Base-by-base conservation (phyloP, 2,888 invertebrate genomes). In the Caenorhabditis virilis region DNA sequence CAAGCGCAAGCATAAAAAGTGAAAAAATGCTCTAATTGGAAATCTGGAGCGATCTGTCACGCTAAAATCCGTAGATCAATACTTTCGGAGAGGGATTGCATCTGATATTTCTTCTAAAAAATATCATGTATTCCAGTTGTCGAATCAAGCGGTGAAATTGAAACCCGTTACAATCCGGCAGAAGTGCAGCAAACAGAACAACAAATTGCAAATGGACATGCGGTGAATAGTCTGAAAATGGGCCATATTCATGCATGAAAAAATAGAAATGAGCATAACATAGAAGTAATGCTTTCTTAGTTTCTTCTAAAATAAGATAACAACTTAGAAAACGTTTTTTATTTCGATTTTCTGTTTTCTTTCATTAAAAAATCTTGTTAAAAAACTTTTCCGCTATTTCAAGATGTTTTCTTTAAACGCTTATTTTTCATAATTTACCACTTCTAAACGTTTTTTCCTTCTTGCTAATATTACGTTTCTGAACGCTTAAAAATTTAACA, bases 201-300 rank as follows among this genome's bases (percentile, higher is more conserved):
- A 20, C 57, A 63, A 48, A 16, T n/a, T n/a, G n/a, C n/a, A n/a
- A n/a, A 22, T 11, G 35, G 15, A 25, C 45, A 64, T 35, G 55
- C 59, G 64, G 64, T 64, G 59, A 64, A 64, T 64, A 64, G 64
- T 36, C 49, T 64, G n/a, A 45, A 50, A 53, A 64, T 59, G 64
- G 64, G 64, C 23, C 64, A 64, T 35, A 59, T 59, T 48, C 59
- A 59, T 15, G 55, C 39, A 2, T 42, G 30, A 42, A 20, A 38
- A 38, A 30, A 13, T 30, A 30, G 30, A 30, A 30, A 9, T 30
- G 30, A n/a, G n/a, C n/a, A n/a, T n/a, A n/a, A n/a, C n/a, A n/a
- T n/a, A n/a, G n/a, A n/a, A n/a, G n/a, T n/a, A n/a, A n/a, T n/a
- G n/a, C n/a, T n/a, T n/a, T n/a, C n/a, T n/a, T n/a, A n/a, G n/a